Percentiles rank a stretch among this genome's conserved stretches.
These are phyloP conservation scores for Dendroctonus valens DNA, from an alignment of 1,140 invertebrate species.

Conservation along the genomic window DNA sequence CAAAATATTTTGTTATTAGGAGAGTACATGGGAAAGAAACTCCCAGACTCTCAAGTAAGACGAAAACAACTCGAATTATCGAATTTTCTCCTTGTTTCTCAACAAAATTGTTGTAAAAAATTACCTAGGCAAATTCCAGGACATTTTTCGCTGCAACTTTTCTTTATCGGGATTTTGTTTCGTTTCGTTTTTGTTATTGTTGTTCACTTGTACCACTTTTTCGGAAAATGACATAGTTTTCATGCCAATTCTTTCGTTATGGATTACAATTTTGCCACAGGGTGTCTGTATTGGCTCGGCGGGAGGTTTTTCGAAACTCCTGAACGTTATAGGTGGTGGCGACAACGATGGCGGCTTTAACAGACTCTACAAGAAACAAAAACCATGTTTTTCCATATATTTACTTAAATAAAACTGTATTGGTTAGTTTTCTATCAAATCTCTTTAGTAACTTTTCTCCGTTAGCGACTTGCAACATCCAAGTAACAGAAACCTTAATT, in stretches of 20 bases:
- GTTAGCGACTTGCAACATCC: too few relatives aligned
- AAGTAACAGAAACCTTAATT: too few relatives aligned
- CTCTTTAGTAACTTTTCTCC: too few relatives aligned
- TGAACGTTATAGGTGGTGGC: constrained; percentile 45
- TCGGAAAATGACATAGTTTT: constrained; percentile 49
- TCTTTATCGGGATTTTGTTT: constrained; percentile 31
- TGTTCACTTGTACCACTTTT: constrained; percentile 39
- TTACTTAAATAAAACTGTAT: too few relatives aligned
- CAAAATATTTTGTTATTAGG: too few relatives aligned
- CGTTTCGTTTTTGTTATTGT: constrained; percentile 22
- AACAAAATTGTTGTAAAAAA: background rate
- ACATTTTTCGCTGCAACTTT: constrained; percentile 38
- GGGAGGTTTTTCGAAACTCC: constrained; percentile 44
- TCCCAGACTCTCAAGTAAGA: too few relatives aligned
- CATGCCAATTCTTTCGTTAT: constrained; percentile 49
- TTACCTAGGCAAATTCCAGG: constrained; percentile 26
- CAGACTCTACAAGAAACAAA: constrained; percentile 42
- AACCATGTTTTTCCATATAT: background rate
- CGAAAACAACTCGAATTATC: too few relatives aligned
- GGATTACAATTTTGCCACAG: constrained; percentile 46
- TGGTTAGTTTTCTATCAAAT: too few relatives aligned
- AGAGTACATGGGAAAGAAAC: too few relatives aligned
- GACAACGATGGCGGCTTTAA: constrained; percentile 58
- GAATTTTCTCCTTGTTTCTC: too few relatives aligned
- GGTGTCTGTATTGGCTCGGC: constrained; percentile 25